Conservation (phyloP, 2,113 vertebrate species). For the Heptranchias perlo region DNA sequence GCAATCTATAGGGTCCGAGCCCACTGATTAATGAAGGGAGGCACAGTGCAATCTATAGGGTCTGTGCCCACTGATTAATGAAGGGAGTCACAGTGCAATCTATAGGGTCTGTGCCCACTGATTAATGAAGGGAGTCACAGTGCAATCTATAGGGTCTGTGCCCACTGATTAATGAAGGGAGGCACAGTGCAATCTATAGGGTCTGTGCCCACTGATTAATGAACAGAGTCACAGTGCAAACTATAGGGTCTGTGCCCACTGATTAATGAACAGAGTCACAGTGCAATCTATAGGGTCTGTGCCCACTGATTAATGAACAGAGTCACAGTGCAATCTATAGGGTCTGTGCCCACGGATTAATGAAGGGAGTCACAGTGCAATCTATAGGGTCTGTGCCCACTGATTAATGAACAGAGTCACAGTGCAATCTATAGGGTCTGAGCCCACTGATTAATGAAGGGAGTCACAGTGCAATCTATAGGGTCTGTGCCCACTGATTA, state of each 20-base stretch:
- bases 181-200: no score
- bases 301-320: no score
- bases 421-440: not conserved
- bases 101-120: no score
- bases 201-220: no score
- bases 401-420: not conserved
- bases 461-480: not conserved
- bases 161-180: no score
- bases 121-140: no score
- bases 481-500: not conserved
- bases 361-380: not conserved
- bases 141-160: not conserved
- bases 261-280: no score
- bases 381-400: not conserved
- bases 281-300: no score
- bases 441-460: not conserved
- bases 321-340: no score
- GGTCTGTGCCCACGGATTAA: no score
- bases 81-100: not conserved
- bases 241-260: not conserved
- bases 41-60: not conserved
- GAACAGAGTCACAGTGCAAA: no score
- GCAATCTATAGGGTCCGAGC: not conserved
- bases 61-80: not conserved
- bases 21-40: not conserved